Conservation (phyloP, 2,797 vertebrate genomes). For the Setipinna tenuifilis region DNA sequence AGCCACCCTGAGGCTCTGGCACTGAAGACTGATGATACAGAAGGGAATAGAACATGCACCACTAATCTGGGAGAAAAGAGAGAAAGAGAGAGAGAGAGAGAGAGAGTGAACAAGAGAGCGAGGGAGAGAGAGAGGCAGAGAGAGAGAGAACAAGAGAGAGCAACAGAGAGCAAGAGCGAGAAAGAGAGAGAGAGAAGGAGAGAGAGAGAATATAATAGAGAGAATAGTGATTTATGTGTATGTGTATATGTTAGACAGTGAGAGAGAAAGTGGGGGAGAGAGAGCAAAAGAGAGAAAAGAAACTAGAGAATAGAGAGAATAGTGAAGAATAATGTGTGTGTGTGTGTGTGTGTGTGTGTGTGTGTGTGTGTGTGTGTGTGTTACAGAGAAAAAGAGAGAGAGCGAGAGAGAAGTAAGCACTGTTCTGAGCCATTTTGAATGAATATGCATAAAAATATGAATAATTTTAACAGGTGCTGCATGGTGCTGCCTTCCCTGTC, state of each 20-base stretch:
- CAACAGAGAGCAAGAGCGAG: background rate
- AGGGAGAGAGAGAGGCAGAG: background rate
- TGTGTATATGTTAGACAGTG: no score
- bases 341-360: background rate
- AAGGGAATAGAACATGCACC: conserved; percentile 8
- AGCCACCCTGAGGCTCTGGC: background rate
- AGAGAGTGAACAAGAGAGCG: conserved; percentile 5
- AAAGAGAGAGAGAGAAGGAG: background rate
- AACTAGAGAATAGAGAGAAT: background rate
- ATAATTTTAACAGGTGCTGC: background rate
- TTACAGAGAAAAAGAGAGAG: background rate
- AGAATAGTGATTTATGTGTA: no score
- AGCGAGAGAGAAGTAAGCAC: background rate
- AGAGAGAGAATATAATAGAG: background rate
- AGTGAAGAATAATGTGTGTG: no score
- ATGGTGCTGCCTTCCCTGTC: background rate
- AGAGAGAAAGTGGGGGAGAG: background rate
- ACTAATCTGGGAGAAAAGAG: conserved; percentile 5
- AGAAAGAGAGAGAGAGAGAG: conserved; percentile 15
- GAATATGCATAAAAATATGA: background rate
- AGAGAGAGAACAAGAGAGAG: background rate
- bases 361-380: background rate
- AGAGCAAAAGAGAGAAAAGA: background rate
- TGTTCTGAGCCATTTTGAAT: background rate
- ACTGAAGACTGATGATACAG: conserved; percentile 1